phyloP scores from a whole-genome alignment of 1,140 invertebrate genomes.

The Drosophila ohnishii region DNA sequence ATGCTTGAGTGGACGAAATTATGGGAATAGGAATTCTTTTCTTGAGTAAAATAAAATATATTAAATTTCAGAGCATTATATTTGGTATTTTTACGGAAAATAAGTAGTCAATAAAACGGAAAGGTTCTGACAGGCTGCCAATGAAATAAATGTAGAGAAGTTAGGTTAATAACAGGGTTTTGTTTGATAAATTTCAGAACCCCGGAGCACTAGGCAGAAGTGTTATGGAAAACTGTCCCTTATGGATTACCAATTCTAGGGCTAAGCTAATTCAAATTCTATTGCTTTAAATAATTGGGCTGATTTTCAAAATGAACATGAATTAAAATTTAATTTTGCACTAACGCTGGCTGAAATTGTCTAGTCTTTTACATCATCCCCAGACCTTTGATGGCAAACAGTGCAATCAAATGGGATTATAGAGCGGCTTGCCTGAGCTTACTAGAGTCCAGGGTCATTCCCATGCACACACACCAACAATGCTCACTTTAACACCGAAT shows the following conservation, averaged over 20 bases:
- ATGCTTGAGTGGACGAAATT: neutral
- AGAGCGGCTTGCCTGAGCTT: conserved; percentile 12
- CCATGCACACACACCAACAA: conserved; percentile 3
- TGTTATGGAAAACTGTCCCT: neutral
- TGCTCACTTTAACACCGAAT: neutral
- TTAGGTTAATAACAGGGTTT: too few species aligned
- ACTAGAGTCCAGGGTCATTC: neutral
- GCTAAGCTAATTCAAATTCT: too few species aligned
- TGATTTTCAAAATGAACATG: neutral
- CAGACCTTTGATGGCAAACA: conserved; percentile 4
- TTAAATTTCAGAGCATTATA: neutral
- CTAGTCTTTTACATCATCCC: neutral
- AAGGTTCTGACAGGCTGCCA: too few species aligned
- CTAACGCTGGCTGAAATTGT: neutral
- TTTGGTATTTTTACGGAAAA: too few species aligned
- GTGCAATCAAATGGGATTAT: conserved; percentile 6
- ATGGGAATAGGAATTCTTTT: neutral
- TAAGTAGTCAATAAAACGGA: too few species aligned
- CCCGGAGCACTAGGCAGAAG: neutral
- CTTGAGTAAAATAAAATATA: neutral
- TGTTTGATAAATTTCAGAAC: too few species aligned
- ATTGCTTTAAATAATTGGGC: neutral
- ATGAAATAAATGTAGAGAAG: too few species aligned
- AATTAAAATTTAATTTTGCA: neutral
- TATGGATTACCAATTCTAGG: too few species aligned